Evolutionary conservation across 2,888 invertebrate genomes (phyloP).

Genomic region (Blastobasis lacticolella): DNA sequence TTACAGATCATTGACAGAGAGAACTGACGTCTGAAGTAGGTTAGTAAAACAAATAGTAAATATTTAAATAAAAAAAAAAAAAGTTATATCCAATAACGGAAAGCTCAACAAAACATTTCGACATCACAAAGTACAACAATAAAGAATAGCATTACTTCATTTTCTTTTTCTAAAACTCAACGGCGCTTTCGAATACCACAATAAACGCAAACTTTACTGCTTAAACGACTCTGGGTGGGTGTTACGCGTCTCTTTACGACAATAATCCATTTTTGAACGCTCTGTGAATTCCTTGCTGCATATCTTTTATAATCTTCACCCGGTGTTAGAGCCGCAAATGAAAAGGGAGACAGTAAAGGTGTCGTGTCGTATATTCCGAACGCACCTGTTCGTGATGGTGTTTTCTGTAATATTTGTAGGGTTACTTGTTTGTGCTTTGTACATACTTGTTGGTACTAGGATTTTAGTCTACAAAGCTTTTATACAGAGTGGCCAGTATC

Average conservation of each 20-base stretch:
- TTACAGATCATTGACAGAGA: no score
- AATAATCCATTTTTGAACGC: slow-evolving; percentile 56
- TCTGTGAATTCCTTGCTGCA: slow-evolving; percentile 37
- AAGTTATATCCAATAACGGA: no score
- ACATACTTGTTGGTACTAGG: no score
- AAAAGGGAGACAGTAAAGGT: slow-evolving; percentile 4
- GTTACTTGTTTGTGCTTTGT: background rate
- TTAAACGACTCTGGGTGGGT: slow-evolving; percentile 28
- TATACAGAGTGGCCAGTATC: no score
- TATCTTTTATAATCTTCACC: slow-evolving; percentile 27
- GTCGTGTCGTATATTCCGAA: no score
- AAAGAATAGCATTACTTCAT: no score
- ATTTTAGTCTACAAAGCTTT: no score
- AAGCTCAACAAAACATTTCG: no score
- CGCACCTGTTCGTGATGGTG: background rate
- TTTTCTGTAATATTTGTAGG: background rate
- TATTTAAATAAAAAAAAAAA: no score
- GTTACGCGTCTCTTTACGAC: slow-evolving; percentile 49
- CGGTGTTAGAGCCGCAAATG: slow-evolving; percentile 25
- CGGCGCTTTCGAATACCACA: slow-evolving; percentile 44
- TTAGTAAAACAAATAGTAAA: no score
- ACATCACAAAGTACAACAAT: no score
- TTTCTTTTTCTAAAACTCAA: slow-evolving; percentile 10
- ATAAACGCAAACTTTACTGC: slow-evolving; percentile 54
- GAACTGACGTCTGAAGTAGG: no score